phyloP scores from a whole-genome alignment of 1,140 invertebrate genomes.

The Sinonovacula constricta region DNA sequence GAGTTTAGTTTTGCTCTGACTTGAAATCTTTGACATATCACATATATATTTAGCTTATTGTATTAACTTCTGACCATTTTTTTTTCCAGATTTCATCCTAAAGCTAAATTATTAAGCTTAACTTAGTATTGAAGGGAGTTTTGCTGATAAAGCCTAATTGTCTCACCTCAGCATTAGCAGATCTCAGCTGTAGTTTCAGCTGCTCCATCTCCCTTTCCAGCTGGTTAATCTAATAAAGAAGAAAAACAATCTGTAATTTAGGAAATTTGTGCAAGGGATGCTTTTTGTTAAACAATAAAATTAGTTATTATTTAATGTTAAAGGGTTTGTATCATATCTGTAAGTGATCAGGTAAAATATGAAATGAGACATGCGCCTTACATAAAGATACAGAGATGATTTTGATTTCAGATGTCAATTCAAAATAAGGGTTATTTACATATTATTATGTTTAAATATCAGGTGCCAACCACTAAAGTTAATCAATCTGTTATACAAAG shows the following conservation, averaged over 20 bases:
- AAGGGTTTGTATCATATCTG: background rate
- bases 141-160: background rate
- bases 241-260: constrained; percentile 8
- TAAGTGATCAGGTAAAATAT: background rate
- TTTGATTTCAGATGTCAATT: too few species aligned
- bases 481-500: background rate
- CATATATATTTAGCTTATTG: too few species aligned
- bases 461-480: background rate
- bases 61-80: too few species aligned
- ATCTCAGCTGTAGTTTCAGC: constrained; percentile 65
- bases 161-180: constrained; percentile 67
- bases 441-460: background rate
- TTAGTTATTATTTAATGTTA: constrained; percentile 1
- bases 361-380: background rate
- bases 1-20: background rate
- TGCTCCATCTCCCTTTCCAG: constrained; percentile 73
- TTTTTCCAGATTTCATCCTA: background rate
- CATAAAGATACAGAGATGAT: background rate
- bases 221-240: constrained; percentile 66
- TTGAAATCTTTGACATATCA: background rate
- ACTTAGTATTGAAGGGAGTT: background rate
- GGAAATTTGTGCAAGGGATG: constrained; percentile 4
- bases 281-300: background rate
- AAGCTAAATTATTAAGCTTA: background rate
- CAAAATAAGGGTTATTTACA: background rate